These are phyloP conservation scores for Parelbella ahira DNA, from an alignment of 2,888 invertebrate genomes.

Conservation along the genomic window DNA sequence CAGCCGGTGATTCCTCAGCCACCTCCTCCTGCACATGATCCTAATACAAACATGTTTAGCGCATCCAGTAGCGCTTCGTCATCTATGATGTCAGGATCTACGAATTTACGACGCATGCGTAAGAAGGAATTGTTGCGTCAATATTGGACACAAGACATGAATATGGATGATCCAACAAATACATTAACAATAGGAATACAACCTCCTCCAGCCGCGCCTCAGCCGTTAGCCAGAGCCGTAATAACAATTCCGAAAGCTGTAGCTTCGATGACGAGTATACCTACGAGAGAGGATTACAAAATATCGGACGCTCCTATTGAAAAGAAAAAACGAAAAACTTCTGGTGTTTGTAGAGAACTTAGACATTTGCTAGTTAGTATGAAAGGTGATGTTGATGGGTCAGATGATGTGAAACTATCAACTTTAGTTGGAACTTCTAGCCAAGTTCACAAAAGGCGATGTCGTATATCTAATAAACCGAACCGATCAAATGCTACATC, in stretches of 20 bases:
- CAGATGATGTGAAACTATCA: conserved; percentile 58
- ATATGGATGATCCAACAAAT: conserved; percentile 87
- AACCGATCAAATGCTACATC: conserved; percentile 42
- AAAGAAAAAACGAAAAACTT: conserved; percentile 84
- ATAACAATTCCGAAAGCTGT: conserved; percentile 94
- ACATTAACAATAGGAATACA: conserved; percentile 70
- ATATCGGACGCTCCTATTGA: conserved; percentile 83
- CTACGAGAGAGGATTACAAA: conserved; percentile 91
- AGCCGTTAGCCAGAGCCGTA: conserved; percentile 83
- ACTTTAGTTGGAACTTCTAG: conserved; percentile 39
- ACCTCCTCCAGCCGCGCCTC: conserved; percentile 81
- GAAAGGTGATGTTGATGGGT: conserved; percentile 76
- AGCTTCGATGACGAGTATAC: conserved; percentile 92
- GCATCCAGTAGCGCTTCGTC: conserved; percentile 65
- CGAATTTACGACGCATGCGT: conserved; percentile 91
- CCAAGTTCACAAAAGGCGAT: conserved; percentile 53
- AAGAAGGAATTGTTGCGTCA: conserved; percentile 93
- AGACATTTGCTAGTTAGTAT: conserved; percentile 82
- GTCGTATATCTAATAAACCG: conserved; percentile 50
- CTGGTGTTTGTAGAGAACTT: conserved; percentile 81
- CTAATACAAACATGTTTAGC: conserved; percentile 55
- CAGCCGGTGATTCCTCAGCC: conserved; percentile 80
- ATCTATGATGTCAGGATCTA: conserved; percentile 81
- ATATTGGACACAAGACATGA: conserved; percentile 90
- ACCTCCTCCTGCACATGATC: conserved; percentile 56